Evolutionary conservation across 2,797 vertebrate genomes (phyloP), one percentile per base, ranked within the genome.

Genomic region (Macropus fuliginosus): DNA sequence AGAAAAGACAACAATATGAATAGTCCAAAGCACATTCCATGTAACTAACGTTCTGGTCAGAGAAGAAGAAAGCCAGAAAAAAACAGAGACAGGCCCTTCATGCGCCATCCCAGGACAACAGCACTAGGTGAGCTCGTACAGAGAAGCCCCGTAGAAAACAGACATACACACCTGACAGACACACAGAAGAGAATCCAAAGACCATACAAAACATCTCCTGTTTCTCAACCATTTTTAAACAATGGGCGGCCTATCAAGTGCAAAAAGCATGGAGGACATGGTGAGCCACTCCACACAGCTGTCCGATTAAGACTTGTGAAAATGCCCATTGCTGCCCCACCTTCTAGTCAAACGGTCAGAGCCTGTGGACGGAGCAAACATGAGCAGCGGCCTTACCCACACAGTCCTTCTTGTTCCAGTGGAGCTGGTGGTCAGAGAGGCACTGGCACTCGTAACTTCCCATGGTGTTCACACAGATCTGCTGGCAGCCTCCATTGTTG

Each of bases 321-420:
- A 96, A 94, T 55, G 93, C 96, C 81, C 94, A n/a, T n/a, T 97
- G 93, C 59, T 91, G 90, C 40, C 92, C 9, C 90, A 74, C 28
- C 62, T 50, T 92, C 87, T 96, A 93, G 93, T 91, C 95, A 94
- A 93, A 34, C 1, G 10, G 52, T 54, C 91, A 95, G 94, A 54
- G 92, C 50, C 92, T 28, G 14, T 0, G 50, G 8, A 14, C 59
- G 55, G 74, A 24, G 92, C 97, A 81, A 18, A 13, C 16, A n/a
- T 1, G 27, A 87, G 29, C 5, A 4, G 94, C 28, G 92, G 97
- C 98, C 99, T 99, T 99, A 99, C 99, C 99, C 96, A 99, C 98
- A 98, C 99, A 99, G 98, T 99, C 99, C 97, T 99, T 99, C 98
- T 99, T 99, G 99, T 99, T 99, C 99, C 99, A 99, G 98, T 99